Evolutionary conservation across 2,888 invertebrate species (phyloP).

Genomic region (Pterostichus niger): DNA sequence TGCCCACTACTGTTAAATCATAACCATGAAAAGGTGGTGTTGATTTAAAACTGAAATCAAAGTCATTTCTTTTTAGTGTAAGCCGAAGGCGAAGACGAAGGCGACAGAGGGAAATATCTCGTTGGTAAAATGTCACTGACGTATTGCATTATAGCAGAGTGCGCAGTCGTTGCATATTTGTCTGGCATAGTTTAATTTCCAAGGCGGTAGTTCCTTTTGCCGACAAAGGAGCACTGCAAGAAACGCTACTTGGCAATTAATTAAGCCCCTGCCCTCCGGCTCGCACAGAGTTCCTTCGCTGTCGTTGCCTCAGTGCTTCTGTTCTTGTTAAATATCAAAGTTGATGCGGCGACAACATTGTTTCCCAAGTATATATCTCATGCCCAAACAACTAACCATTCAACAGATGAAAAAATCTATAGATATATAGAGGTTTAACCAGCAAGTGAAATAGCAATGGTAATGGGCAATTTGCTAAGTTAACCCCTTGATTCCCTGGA

Average conservation of each 20-base stretch:
- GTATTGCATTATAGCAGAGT: conserved; percentile 75
- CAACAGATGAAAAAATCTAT: conserved; percentile 60
- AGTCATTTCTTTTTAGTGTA: no score
- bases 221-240: conserved; percentile 75
- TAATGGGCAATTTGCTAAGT: conserved; percentile 67
- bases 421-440: conserved; percentile 60
- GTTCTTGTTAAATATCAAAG: no score
- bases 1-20: no score
- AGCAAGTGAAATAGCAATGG: conserved; percentile 66
- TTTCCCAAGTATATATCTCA: no score
- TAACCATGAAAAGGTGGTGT: no score
- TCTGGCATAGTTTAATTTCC: conserved; percentile 77
- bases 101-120: conserved; percentile 36
- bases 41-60: no score
- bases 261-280: conserved; percentile 70
- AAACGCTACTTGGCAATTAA: conserved; percentile 73
- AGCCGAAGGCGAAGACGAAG: no score
- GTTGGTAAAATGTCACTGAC: conserved; percentile 75
- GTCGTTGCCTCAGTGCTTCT: conserved; percentile 15
- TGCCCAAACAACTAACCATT: no score
- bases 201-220: conserved; percentile 73
- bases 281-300: conserved; percentile 30
- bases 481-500: conserved; percentile 60
- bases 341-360: no score
- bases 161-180: conserved; percentile 75